Percentiles rank a stretch among this genome's conserved stretches.
phyloP scores from a whole-genome alignment of 2,113 vertebrate genomes.

The cattle (Bos taurus) region ARS-UCD2.0 NC_037354.1:11586001-11586500 shows the following conservation, averaged over 20 bases:
- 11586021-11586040: background rate
- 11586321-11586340: background rate
- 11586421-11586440: background rate
- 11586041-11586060: background rate
- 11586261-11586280: background rate
- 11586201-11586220: background rate
- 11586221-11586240: background rate
- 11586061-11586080: background rate
- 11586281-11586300: background rate
- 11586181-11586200: background rate
- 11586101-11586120: background rate
- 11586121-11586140: background rate
- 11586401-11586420: background rate
- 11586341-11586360: background rate
- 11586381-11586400: background rate
- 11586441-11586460: background rate
- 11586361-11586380: background rate
- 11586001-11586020: background rate
- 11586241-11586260: background rate
- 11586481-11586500: background rate
- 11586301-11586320: background rate
- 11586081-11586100: background rate
- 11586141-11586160: background rate
- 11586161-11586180: background rate
- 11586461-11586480: background rate